These are phyloP conservation scores for Hippopotamyrus pictus DNA, from an alignment of 2,797 vertebrate genomes.

Conservation along the genomic window DNA sequence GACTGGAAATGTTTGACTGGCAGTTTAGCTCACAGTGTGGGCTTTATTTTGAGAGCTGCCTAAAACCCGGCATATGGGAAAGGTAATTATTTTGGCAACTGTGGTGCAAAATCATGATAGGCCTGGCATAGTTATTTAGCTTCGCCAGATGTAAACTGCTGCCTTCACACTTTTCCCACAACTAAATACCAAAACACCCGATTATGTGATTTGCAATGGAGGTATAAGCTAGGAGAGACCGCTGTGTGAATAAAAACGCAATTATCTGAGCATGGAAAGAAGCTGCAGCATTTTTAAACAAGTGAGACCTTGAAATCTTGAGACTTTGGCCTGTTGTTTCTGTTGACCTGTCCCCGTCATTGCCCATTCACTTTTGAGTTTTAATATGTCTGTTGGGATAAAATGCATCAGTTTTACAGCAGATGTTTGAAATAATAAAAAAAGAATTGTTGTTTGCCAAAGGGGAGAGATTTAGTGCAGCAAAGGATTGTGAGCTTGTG, in stretches of 20 bases:
- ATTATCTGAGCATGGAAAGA: not conserved
- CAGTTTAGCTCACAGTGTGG: not conserved
- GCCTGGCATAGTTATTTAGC: constrained; percentile 36
- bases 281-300: constrained; percentile 1
- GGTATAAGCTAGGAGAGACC: constrained; percentile 31
- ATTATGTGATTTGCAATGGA: constrained; percentile 23
- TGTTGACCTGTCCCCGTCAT: not conserved
- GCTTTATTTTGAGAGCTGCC: constrained; percentile 4
- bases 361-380: not conserved
- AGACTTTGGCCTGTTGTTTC: not conserved
- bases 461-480: not conserved
- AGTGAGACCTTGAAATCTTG: not conserved
- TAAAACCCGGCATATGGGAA: constrained; percentile 33
- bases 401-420: not conserved
- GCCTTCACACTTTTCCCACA: constrained; percentile 37
- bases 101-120: constrained; percentile 50
- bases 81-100: constrained; percentile 53
- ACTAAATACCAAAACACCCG: not conserved
- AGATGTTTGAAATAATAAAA: not conserved
- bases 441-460: not conserved
- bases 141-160: constrained; percentile 31
- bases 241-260: constrained; percentile 7
- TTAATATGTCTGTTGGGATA: not conserved
- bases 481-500: not conserved
- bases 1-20: not conserved